Conservation (phyloP, 2,113 vertebrate genomes). For the Mus pahari region DNA sequence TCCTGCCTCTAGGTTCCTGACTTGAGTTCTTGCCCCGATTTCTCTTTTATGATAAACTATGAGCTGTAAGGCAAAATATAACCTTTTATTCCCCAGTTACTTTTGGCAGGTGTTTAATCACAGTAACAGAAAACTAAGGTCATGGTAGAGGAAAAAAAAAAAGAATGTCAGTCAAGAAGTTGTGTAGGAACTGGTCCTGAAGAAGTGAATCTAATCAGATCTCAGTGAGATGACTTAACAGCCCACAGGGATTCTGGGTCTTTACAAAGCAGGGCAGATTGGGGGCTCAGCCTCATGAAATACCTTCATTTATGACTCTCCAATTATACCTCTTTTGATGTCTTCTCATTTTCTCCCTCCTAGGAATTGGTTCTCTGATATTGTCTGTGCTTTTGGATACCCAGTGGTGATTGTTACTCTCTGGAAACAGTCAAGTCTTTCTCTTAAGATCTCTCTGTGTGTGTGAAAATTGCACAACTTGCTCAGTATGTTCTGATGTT, state of each 20-base stretch:
- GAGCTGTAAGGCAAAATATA: neutral
- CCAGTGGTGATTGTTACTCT: neutral
- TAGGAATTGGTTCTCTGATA: neutral
- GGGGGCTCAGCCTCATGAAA: no score
- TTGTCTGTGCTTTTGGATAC: neutral
- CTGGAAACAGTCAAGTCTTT: neutral
- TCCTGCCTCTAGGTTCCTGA: neutral
- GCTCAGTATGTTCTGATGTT: neutral
- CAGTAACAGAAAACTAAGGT: neutral
- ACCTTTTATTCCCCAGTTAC: neutral
- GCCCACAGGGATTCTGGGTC: neutral
- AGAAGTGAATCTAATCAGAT: neutral
- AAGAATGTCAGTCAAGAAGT: neutral
- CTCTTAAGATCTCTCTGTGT: neutral
- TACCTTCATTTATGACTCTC: neutral
- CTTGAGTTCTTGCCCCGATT: neutral
- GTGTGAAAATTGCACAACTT: neutral
- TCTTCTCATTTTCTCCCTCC: neutral
- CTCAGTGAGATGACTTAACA: conserved; percentile 25
- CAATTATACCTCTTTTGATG: neutral
- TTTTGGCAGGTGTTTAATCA: neutral
- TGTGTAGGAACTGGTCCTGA: neutral
- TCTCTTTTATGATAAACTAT: neutral
- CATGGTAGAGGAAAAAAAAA: no score
- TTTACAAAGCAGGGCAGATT: neutral